Conservation (phyloP, 2,888 invertebrate genomes). For the Seira ritae region DNA sequence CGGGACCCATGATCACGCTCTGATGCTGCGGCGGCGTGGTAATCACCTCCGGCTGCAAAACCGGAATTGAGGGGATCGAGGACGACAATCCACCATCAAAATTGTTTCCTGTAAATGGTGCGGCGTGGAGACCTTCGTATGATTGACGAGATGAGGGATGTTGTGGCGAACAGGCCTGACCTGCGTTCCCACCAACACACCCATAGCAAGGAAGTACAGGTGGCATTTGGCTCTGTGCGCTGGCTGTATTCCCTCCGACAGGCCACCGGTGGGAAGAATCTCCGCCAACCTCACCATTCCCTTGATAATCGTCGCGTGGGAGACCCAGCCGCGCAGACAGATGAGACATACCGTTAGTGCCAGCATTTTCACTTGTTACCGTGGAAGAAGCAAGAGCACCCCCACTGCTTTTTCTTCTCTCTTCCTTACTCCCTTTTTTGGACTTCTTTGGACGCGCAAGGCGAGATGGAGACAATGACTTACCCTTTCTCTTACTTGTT, state of each 20-base stretch:
- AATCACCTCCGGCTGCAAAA: not conserved
- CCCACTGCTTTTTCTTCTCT: not conserved
- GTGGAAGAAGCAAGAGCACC: not conserved
- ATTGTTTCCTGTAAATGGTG: no score
- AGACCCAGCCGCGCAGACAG: no score
- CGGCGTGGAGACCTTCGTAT: not conserved
- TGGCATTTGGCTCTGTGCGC: slow-evolving; percentile 2
- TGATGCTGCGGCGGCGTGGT: not conserved
- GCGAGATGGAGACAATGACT: not conserved
- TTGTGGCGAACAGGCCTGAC: not conserved
- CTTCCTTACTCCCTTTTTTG: not conserved
- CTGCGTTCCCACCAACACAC: not conserved
- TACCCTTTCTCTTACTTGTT: not conserved
- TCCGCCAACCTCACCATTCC: not conserved
- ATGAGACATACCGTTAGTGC: not conserved
- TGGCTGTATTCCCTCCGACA: not conserved
- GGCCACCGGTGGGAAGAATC: not conserved
- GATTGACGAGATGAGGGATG: not conserved
- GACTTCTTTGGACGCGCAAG: not conserved
- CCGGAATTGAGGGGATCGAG: not conserved
- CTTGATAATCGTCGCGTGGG: not conserved
- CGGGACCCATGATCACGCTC: no score
- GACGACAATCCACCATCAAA: no score
- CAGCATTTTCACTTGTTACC: not conserved
- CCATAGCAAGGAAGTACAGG: slow-evolving; percentile 4